Conservation (phyloP, 2,113 vertebrate genomes). For the Rynchops niger region DNA sequence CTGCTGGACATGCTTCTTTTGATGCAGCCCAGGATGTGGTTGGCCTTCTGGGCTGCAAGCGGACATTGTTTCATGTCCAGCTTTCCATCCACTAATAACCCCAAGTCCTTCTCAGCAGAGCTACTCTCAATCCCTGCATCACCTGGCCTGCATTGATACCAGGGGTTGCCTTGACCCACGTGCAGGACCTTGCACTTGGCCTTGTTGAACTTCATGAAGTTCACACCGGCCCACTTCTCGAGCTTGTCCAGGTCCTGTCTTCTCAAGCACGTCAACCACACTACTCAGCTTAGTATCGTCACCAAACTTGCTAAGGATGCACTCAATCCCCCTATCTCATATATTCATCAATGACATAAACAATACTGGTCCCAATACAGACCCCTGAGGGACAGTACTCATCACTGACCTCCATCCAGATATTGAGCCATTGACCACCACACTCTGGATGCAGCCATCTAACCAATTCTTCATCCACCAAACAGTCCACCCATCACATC, state of each 20-base stretch:
- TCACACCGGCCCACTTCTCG: not conserved
- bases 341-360: not conserved
- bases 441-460: not conserved
- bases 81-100: not conserved
- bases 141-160: no score
- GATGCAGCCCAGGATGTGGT: not conserved
- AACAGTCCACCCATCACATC: not conserved
- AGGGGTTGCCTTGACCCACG: fast-evolving
- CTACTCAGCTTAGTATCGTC: not conserved
- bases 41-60: not conserved
- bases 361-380: not conserved
- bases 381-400: not conserved
- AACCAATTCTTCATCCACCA: not conserved
- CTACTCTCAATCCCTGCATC: not conserved
- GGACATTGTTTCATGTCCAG: not conserved
- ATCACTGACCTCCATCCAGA: not conserved
- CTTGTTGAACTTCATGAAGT: not conserved
- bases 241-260: not conserved
- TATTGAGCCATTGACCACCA: not conserved
- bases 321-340: not conserved
- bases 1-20: not conserved
- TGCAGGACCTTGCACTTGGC: not conserved
- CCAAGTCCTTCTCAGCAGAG: not conserved
- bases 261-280: not conserved
- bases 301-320: not conserved